Evolutionary conservation across 2,888 invertebrate species (phyloP).

Genomic region (Ochropleura plecta): DNA sequence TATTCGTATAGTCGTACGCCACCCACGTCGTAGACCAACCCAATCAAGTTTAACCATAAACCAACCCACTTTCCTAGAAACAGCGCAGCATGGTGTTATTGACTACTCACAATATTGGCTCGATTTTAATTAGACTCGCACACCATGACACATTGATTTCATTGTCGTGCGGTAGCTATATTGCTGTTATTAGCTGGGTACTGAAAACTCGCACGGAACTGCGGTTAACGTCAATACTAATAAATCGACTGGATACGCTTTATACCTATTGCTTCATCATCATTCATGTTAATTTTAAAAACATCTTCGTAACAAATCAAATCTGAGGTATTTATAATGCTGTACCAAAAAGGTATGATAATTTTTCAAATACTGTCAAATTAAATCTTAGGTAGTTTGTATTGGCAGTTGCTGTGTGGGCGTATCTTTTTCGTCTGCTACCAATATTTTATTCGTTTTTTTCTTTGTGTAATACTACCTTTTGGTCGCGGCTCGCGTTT

Average conservation of each 20-base stretch:
- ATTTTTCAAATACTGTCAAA: no score
- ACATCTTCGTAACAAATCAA: not conserved
- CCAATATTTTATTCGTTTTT: not conserved
- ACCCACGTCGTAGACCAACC: not conserved
- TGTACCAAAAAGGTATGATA: no score
- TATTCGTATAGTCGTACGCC: not conserved
- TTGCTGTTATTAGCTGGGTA: constrained; percentile 5
- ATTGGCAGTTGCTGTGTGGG: not conserved
- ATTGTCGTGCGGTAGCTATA: constrained; percentile 63
- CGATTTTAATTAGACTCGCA: constrained; percentile 69
- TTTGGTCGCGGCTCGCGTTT: no score
- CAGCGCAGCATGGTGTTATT: not conserved
- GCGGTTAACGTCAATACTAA: constrained; percentile 49
- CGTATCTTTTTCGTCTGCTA: not conserved
- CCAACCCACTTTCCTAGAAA: constrained; percentile 1
- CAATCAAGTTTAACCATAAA: not conserved
- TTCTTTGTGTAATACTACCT: no score
- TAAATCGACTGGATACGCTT: constrained; percentile 19
- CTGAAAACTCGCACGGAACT: constrained; percentile 70
- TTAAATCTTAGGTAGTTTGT: not conserved
- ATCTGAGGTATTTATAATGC: no score
- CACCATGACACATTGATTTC: constrained; percentile 68
- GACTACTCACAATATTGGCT: constrained; percentile 20
- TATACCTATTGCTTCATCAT: constrained; percentile 25
- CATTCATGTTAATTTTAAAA: constrained; percentile 17